Conservation (phyloP, 2,113 vertebrate genomes). For the Chiloscyllium plagiosum region DNA sequence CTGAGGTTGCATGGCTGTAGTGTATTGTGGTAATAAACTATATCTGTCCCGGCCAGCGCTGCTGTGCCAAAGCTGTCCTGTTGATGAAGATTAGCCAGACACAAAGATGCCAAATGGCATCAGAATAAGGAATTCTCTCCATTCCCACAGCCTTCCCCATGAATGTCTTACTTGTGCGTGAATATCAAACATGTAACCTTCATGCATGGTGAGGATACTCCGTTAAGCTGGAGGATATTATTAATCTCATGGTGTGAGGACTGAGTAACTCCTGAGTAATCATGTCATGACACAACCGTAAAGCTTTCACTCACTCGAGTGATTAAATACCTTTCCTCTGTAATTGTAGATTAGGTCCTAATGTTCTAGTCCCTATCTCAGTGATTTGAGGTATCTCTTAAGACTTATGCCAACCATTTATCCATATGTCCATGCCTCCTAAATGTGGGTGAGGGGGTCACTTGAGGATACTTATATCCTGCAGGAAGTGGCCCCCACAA, state of each 20-base stretch:
- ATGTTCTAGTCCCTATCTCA: neutral
- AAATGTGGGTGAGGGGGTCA: too few relatives aligned
- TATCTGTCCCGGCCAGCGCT: too few relatives aligned
- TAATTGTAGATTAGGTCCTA: neutral
- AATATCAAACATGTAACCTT: neutral
- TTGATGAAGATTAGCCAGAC: neutral
- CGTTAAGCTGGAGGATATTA: neutral
- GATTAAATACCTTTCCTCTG: neutral
- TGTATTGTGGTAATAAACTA: neutral
- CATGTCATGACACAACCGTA: neutral
- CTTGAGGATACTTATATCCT: too few relatives aligned
- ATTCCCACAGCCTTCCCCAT: neutral
- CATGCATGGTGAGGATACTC: neutral
- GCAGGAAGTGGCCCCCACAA: too few relatives aligned
- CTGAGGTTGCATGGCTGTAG: neutral
- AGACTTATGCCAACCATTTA: too few relatives aligned
- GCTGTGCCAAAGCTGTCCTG: neutral
- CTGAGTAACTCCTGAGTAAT: neutral
- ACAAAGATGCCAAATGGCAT: neutral
- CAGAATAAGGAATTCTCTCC: neutral
- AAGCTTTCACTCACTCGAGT: neutral
- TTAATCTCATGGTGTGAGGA: neutral
- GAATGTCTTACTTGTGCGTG: neutral
- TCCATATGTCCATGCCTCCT: too few relatives aligned
- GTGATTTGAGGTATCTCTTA: neutral